These are phyloP conservation scores for Prunella fulvescens DNA, from an alignment of 2,113 vertebrate genomes.

Conservation along the genomic window DNA sequence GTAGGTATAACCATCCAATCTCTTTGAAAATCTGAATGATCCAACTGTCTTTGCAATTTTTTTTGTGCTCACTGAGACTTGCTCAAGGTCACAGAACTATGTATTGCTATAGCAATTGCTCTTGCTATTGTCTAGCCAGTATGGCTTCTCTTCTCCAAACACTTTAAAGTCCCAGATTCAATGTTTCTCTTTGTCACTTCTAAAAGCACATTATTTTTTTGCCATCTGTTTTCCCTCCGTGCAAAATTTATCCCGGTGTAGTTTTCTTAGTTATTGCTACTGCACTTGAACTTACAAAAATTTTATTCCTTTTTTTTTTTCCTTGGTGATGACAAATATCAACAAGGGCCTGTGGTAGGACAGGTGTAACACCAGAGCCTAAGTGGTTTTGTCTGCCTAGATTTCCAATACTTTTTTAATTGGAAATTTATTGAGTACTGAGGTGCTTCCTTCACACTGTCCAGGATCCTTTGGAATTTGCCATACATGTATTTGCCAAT, in stretches of 20 bases:
- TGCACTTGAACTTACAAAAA: not conserved
- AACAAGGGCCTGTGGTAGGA: not conserved
- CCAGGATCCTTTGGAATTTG: not conserved
- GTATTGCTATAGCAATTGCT: not conserved
- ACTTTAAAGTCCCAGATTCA: not conserved
- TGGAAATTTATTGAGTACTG: not conserved
- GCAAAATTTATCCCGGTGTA: not conserved
- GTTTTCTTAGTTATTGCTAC: not conserved
- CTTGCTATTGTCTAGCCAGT: not conserved
- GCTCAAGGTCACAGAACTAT: not conserved
- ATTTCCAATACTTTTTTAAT: not conserved
- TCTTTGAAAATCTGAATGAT: not conserved
- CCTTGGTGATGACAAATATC: not conserved
- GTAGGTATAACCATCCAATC: not conserved
- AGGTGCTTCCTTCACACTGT: rapidly evolving
- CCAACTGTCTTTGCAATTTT: not conserved
- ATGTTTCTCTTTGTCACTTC: not conserved
- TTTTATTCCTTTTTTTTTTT: not conserved
- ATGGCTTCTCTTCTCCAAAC: not conserved
- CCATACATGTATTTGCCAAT: not conserved
- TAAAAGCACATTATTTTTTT: not conserved
- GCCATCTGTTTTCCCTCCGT: not conserved
- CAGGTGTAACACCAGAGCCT: not conserved
- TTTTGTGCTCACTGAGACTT: not conserved
- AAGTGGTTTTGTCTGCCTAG: not conserved